Evolutionary conservation across 2,888 invertebrate genomes (phyloP).

Genomic region (Dolichopus griseipennis): DNA sequence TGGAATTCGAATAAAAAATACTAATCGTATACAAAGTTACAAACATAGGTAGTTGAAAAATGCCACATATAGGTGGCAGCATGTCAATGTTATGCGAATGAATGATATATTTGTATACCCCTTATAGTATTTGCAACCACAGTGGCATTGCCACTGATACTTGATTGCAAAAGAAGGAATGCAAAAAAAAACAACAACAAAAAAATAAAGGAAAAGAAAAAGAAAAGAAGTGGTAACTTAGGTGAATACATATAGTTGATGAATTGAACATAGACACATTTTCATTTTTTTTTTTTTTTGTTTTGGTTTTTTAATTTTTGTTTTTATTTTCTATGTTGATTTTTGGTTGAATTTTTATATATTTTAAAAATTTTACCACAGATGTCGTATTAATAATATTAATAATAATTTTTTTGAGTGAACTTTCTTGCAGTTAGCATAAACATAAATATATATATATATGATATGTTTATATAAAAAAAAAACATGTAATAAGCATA

Average conservation of each 20-base stretch:
- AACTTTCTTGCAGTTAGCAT: not conserved
- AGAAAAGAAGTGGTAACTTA: not conserved
- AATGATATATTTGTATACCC: not conserved
- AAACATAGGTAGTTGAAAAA: too few species aligned
- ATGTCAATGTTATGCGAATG: not conserved
- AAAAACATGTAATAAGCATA: not conserved
- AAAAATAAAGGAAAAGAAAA: constrained; percentile 9
- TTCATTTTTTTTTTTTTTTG: not conserved
- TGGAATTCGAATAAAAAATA: not conserved
- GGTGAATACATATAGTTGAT: not conserved
- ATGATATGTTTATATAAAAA: not conserved
- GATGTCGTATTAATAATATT: not conserved
- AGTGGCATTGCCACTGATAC: constrained; percentile 10
- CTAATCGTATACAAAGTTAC: not conserved
- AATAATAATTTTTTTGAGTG: too few species aligned
- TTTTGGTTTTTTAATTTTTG: not conserved
- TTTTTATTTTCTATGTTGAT: too few species aligned
- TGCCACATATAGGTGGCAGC: not conserved
- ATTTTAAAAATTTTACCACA: not conserved
- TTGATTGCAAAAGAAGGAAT: constrained; percentile 14
- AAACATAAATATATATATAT: not conserved
- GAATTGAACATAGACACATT: not conserved
- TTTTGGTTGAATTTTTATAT: not conserved
- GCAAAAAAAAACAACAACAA: constrained; percentile 14
- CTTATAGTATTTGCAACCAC: not conserved